Conservation (phyloP, 2,113 vertebrate genomes). For the Maccullochella peelii region DNA sequence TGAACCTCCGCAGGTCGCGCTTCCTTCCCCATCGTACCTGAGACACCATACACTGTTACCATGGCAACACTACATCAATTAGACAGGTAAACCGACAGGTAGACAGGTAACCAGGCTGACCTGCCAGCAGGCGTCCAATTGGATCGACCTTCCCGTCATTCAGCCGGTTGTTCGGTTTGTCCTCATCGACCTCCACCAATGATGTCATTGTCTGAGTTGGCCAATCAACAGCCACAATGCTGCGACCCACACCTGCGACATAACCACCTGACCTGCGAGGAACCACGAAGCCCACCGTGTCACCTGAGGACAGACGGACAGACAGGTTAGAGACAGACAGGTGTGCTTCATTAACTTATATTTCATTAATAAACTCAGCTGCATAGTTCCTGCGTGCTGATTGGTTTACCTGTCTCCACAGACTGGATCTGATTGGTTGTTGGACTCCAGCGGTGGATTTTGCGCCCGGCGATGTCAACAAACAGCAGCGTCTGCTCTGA, state of each 20-base stretch:
- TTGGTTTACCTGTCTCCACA: conserved; percentile 85
- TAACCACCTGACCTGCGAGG: conserved; percentile 67
- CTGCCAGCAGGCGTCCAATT: conserved; percentile 61
- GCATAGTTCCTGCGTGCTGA: not conserved
- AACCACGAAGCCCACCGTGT: conserved; percentile 64
- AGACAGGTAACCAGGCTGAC: conserved; percentile 23
- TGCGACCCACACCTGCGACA: conserved; percentile 68
- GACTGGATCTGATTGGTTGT: conserved; percentile 78
- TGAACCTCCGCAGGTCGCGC: not conserved
- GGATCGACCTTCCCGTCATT: conserved; percentile 75
- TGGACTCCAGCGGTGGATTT: conserved; percentile 88
- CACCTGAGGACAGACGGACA: conserved; percentile 38
- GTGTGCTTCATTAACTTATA: not conserved
- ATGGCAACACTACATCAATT: not conserved
- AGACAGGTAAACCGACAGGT: not conserved
- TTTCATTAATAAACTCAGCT: not conserved
- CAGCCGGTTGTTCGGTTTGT: conserved; percentile 64
- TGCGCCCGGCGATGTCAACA: conserved; percentile 89
- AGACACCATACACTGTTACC: not conserved
- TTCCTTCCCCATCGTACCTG: conserved; percentile 72
- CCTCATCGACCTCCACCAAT: conserved; percentile 48
- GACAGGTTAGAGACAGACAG: conserved; percentile 8
- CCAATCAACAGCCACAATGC: conserved; percentile 74
- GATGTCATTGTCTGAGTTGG: conserved; percentile 36
- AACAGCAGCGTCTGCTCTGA: conserved; percentile 85